These are phyloP conservation scores for Creontiades dilutus DNA, from an alignment of 2,888 invertebrate genomes.

Conservation along the genomic window DNA sequence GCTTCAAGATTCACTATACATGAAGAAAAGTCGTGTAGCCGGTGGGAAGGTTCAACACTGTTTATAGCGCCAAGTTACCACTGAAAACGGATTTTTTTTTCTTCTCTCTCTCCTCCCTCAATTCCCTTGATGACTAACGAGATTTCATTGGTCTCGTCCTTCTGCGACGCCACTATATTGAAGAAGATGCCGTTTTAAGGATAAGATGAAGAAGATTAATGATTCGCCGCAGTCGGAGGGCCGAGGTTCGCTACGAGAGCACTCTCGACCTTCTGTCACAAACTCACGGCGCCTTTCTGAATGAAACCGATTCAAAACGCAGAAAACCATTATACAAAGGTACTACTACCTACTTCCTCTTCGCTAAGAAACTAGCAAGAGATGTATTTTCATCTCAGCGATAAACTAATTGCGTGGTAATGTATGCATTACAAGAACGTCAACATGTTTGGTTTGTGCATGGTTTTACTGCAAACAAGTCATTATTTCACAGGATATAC, in stretches of 20 bases:
- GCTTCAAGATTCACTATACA: conserved; percentile 46
- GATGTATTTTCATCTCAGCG: too few relatives aligned
- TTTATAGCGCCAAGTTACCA: neutral
- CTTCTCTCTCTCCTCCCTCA: neutral
- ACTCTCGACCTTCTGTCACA: neutral
- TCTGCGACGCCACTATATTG: conserved; percentile 1
- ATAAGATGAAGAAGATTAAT: conserved; percentile 1
- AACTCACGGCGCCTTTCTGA: neutral
- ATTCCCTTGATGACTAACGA: conserved; percentile 27
- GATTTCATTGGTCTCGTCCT: conserved; percentile 31
- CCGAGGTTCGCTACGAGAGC: neutral
- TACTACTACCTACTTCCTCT: too few relatives aligned
- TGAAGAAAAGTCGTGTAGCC: conserved; percentile 43
- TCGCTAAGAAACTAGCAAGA: too few relatives aligned
- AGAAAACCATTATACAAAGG: too few relatives aligned
- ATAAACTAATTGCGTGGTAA: too few relatives aligned
- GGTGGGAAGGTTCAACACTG: conserved; percentile 19
- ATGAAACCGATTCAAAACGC: too few relatives aligned
- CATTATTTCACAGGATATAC: too few relatives aligned
- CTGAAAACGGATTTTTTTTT: neutral
- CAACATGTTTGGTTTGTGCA: too few relatives aligned
- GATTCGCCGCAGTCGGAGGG: conserved; percentile 5
- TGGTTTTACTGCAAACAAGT: too few relatives aligned
- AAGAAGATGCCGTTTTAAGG: conserved; percentile 31
- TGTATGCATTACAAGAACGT: too few relatives aligned